phyloP scores from a whole-genome alignment of 2,888 invertebrate species.

The Heliconius erato region DNA sequence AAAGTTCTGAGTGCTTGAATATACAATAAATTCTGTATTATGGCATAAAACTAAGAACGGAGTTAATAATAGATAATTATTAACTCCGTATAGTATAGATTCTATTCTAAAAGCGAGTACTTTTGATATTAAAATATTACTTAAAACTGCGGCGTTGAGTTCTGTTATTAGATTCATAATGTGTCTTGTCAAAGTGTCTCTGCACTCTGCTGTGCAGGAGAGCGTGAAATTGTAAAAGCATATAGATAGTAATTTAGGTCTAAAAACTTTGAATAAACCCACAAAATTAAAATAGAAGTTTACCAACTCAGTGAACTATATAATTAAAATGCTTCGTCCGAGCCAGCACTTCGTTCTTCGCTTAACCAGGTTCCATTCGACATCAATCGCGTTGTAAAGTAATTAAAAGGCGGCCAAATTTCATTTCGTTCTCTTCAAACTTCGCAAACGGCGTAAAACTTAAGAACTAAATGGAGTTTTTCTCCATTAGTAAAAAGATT shows the following conservation, averaged over 20 bases:
- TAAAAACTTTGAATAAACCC: not conserved
- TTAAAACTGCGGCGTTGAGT: no score
- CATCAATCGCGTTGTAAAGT: conserved; percentile 41
- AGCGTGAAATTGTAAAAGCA: not conserved
- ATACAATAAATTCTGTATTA: no score
- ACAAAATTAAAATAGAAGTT: conserved; percentile 10
- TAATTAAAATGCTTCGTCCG: conserved; percentile 15
- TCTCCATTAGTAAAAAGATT: conserved; percentile 35
- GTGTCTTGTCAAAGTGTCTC: no score
- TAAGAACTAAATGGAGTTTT: conserved; percentile 42
- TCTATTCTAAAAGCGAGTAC: no score
- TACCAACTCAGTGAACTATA: conserved; percentile 9
- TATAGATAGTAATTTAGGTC: not conserved
- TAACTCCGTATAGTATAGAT: no score
- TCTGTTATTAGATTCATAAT: no score
- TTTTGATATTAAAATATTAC: no score
- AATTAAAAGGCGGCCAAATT: conserved; percentile 38
- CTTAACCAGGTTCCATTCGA: conserved; percentile 30
- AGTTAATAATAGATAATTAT: no score
- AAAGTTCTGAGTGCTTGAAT: no score
- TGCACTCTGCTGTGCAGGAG: no score
- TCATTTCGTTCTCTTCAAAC: conserved; percentile 32
- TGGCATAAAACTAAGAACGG: no score
- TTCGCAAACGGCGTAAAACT: conserved; percentile 39
- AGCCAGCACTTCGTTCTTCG: conserved; percentile 8